A percentile compares a stretch with the other conserved stretches of the same genome.
These are phyloP conservation scores for Andricus quercusramuli DNA, from an alignment of 2,888 invertebrate species.

Conservation along the genomic window DNA sequence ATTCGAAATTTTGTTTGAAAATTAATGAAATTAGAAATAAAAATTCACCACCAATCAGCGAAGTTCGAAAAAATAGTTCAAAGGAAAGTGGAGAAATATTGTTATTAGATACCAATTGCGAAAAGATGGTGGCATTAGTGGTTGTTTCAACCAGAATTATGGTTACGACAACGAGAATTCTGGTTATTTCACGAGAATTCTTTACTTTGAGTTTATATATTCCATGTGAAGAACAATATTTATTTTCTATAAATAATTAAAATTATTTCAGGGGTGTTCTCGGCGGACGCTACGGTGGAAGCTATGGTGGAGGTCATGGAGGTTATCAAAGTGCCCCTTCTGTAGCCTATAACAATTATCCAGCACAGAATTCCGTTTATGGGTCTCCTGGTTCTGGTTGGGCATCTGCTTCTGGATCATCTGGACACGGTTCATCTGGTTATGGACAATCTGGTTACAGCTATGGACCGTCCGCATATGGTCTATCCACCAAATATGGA, in stretches of 20 bases:
- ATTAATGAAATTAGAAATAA: too few relatives aligned
- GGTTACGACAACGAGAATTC: too few relatives aligned
- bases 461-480: too few relatives aligned
- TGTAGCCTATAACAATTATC: background rate
- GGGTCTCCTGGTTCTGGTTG: background rate
- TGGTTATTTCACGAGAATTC: too few relatives aligned
- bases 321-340: background rate
- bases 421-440: background rate
- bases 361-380: conserved; percentile 10
- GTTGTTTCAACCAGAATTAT: too few relatives aligned
- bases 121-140: too few relatives aligned
- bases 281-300: background rate
- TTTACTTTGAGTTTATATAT: too few relatives aligned
- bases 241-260: background rate
- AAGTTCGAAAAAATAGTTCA: too few relatives aligned
- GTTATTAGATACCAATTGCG: too few relatives aligned
- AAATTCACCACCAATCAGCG: too few relatives aligned
- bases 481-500: background rate
- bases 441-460: background rate
- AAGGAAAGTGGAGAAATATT: too few relatives aligned
- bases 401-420: background rate
- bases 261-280: conserved; percentile 38
- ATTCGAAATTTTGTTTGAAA: too few relatives aligned
- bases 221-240: background rate
- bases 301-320: conserved; percentile 47